phyloP scores from a whole-genome alignment of 1,140 invertebrate genomes.

The Neuroterus valhalla region DNA sequence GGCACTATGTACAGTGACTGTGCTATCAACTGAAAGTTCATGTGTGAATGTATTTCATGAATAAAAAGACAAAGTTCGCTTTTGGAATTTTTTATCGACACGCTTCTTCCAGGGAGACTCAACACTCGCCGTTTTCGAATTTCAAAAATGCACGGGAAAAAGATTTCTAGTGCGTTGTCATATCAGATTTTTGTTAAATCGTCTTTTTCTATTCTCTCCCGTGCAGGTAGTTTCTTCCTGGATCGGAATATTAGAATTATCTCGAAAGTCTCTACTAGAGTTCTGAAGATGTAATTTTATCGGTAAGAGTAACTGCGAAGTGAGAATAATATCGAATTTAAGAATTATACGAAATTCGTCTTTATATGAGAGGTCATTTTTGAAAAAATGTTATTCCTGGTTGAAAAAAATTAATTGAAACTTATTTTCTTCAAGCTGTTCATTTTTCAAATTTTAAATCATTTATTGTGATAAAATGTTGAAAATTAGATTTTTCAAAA shows the following conservation, averaged over 20 bases:
- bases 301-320: no score
- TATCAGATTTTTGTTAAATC: conserved; percentile 6
- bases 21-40: not conserved
- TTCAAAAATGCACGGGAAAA: conserved; percentile 5
- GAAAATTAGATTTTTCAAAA: no score
- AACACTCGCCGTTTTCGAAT: conserved; percentile 14
- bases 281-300: not conserved
- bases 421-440: no score
- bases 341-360: no score
- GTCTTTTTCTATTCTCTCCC: conserved; percentile 10
- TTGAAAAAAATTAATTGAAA: no score
- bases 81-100: conserved; percentile 25
- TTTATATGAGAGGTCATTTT: no score
- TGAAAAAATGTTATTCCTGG: no score
- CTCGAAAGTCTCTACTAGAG: conserved; percentile 12
- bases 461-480: no score
- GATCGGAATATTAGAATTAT: conserved; percentile 8
- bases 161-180: not conserved
- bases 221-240: conserved; percentile 18
- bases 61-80: conserved; percentile 1
- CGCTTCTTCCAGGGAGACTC: conserved; percentile 29
- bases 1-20: conserved; percentile 11
- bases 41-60: conserved; percentile 18
- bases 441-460: no score
- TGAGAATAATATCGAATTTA: no score